A percentile compares a stretch with the other conserved stretches of the same genome.
phyloP scores from a whole-genome alignment of 2,888 invertebrate genomes.

The Rugalucina vietnamica region DNA sequence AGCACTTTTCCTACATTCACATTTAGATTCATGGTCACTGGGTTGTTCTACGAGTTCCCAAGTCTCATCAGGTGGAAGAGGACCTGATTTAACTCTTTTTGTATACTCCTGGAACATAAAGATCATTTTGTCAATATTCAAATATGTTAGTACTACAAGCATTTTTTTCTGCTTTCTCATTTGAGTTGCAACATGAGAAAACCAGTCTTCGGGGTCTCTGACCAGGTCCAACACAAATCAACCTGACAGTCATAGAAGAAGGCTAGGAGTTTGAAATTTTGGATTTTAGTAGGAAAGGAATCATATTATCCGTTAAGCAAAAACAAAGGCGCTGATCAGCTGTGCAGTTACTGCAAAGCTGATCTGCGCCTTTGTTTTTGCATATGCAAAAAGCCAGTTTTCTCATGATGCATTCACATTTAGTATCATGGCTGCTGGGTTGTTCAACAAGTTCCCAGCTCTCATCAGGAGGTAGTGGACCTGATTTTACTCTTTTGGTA shows the following conservation, averaged over 20 bases:
- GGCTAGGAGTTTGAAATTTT: no score
- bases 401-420: slow-evolving; percentile 70
- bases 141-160: slow-evolving; percentile 95
- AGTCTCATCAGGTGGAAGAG: slow-evolving; percentile 60
- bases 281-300: no score
- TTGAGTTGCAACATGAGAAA: no score
- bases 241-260: no score
- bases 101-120: slow-evolving; percentile 72
- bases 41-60: slow-evolving; percentile 76
- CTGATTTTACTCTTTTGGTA: slow-evolving; percentile 68
- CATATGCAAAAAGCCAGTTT: no score
- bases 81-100: slow-evolving; percentile 66
- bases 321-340: no score
- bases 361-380: no score
- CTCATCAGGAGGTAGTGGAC: slow-evolving; percentile 65
- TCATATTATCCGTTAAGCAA: no score
- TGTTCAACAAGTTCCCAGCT: slow-evolving; percentile 75
- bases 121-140: slow-evolving; percentile 87
- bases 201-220: no score
- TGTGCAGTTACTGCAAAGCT: no score
- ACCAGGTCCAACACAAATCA: no score
- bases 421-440: slow-evolving; percentile 60
- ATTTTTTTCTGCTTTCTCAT: no score
- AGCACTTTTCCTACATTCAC: slow-evolving; percentile 59
- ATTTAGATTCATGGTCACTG: slow-evolving; percentile 56